phyloP scores from a whole-genome alignment of 2,113 vertebrate species.

The Salvelinus namaycush region DNA sequence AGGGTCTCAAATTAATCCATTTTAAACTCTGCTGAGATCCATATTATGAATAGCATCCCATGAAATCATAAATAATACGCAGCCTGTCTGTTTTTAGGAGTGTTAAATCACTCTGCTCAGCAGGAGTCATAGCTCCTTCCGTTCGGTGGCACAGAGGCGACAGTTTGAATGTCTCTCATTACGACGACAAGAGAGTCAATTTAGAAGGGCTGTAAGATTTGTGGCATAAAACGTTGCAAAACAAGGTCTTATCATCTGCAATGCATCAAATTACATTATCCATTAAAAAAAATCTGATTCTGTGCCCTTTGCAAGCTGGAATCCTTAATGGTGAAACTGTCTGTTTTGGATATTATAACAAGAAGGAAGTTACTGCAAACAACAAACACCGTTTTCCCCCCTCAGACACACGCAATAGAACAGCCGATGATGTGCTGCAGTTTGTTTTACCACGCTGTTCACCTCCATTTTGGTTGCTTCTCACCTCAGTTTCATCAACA shows the following conservation, averaged over 20 bases:
- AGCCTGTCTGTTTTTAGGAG: not conserved
- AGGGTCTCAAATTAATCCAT: not conserved
- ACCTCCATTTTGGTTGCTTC: too few relatives aligned
- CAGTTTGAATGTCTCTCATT: not conserved
- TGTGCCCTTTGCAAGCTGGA: not conserved
- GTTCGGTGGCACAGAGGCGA: not conserved
- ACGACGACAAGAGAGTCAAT: not conserved
- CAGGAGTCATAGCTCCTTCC: not conserved
- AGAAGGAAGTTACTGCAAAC: too few relatives aligned
- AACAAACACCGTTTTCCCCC: too few relatives aligned
- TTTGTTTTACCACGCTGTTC: too few relatives aligned
- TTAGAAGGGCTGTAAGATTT: not conserved
- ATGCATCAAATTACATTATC: not conserved
- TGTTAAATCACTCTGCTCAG: not conserved
- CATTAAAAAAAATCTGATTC: not conserved
- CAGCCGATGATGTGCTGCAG: too few relatives aligned
- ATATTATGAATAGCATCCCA: not conserved
- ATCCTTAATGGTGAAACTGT: too few relatives aligned
- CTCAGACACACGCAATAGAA: too few relatives aligned
- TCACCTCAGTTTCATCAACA: too few relatives aligned
- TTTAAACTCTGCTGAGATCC: not conserved
- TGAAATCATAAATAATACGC: constrained; percentile 9
- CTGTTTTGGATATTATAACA: too few relatives aligned
- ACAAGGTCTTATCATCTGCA: not conserved
- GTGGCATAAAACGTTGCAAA: not conserved